These are phyloP conservation scores for Neopelma chrysocephalum DNA, from an alignment of 2,797 vertebrate species.

Conservation along the genomic window DNA sequence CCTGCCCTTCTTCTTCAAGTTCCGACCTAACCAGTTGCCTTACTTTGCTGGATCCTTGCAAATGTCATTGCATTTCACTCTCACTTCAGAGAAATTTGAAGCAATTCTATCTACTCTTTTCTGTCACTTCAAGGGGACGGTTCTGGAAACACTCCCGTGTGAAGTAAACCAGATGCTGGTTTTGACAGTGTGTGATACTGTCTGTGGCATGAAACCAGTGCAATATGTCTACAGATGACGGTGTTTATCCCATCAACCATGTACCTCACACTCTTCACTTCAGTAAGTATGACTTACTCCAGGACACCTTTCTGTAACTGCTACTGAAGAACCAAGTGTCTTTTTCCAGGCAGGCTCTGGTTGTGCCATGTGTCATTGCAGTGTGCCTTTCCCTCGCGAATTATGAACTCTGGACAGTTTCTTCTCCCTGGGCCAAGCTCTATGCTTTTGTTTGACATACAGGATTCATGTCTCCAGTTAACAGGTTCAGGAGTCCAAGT, in stretches of 20 bases:
- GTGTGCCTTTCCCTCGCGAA: background rate
- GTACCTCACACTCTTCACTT: background rate
- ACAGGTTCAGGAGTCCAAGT: background rate
- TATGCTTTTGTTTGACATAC: background rate
- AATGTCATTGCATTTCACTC: slow-evolving; percentile 20
- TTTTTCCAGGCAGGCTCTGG: background rate
- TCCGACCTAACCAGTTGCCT: slow-evolving; percentile 6
- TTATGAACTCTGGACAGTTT: background rate
- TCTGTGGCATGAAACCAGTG: background rate
- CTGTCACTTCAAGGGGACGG: background rate
- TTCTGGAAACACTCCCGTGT: background rate
- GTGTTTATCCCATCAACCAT: background rate
- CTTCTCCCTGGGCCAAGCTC: background rate
- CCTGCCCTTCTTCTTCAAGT: background rate
- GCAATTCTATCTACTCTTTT: background rate
- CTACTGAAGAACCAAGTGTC: background rate
- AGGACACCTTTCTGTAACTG: background rate
- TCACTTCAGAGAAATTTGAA: slow-evolving; percentile 13
- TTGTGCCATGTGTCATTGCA: background rate
- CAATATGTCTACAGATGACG: background rate
- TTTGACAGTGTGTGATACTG: slow-evolving; percentile 1
- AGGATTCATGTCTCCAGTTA: background rate
- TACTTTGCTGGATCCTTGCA: background rate
- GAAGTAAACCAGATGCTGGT: slow-evolving; percentile 19
- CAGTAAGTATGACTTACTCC: background rate